These are phyloP conservation scores for Heteromormyrus szaboi DNA, from an alignment of 2,797 vertebrate genomes.

Conservation along the genomic window DNA sequence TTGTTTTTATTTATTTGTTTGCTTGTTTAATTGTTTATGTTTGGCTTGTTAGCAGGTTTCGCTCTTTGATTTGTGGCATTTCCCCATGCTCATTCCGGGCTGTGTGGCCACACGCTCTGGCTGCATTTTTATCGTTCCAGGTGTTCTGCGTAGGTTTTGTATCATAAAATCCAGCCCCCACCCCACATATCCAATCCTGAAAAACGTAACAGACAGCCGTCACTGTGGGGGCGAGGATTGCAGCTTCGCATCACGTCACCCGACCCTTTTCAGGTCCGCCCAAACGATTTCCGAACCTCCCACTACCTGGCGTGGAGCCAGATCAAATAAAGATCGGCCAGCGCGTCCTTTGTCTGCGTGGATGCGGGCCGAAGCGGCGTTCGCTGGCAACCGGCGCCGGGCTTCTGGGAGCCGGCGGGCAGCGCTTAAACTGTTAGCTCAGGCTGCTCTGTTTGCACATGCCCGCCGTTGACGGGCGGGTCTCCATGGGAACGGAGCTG, in stretches of 20 bases:
- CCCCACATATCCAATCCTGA: slow-evolving; percentile 38
- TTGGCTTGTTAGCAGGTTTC: background rate
- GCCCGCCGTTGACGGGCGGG: slow-evolving; percentile 64
- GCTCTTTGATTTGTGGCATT: background rate
- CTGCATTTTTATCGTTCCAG: background rate
- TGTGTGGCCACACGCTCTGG: background rate
- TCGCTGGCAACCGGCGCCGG: slow-evolving; percentile 48
- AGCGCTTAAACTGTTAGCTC: slow-evolving; percentile 58
- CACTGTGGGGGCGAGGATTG: slow-evolving; percentile 43
- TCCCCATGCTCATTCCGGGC: slow-evolving; percentile 26
- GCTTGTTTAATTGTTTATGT: background rate
- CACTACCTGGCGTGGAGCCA: slow-evolving; percentile 52
- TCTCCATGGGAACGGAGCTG: slow-evolving; percentile 68
- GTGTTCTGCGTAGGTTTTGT: slow-evolving; percentile 50
- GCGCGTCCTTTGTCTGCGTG: slow-evolving; percentile 61
- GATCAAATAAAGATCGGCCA: slow-evolving; percentile 72
- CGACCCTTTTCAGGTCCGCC: slow-evolving; percentile 32
- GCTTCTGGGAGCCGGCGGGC: slow-evolving; percentile 44
- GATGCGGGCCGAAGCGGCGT: slow-evolving; percentile 58
- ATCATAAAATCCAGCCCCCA: slow-evolving; percentile 64
- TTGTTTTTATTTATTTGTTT: background rate
- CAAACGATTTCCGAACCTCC: slow-evolving; percentile 49
- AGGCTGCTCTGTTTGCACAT: slow-evolving; percentile 67
- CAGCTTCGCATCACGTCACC: slow-evolving; percentile 49
- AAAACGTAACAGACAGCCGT: slow-evolving; percentile 63